phyloP scores from a whole-genome alignment of 2,797 vertebrate species.

The Zalophus californianus region DNA sequence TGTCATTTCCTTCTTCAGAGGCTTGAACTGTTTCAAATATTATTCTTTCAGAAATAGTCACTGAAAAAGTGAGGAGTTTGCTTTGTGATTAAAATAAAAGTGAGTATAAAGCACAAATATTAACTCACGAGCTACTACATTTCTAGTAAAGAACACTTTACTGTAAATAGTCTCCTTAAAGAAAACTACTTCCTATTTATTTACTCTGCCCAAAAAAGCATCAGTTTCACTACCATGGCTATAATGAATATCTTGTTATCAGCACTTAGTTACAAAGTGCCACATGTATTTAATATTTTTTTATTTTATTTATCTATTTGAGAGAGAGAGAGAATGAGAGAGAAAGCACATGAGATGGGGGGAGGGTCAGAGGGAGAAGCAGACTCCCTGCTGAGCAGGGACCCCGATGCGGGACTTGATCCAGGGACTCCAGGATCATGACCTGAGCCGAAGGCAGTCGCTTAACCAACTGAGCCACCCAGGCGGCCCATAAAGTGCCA shows the following conservation, averaged over 20 bases:
- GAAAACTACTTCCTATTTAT: background rate
- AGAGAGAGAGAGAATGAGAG: no score
- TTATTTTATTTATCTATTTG: background rate
- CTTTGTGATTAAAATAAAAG: slow-evolving; percentile 21
- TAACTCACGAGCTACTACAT: background rate
- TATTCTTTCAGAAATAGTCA: slow-evolving; percentile 25
- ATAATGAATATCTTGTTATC: no score
- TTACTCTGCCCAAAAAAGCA: background rate
- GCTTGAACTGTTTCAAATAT: background rate
- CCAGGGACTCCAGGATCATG: no score
- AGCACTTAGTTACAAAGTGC: background rate
- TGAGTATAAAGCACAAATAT: background rate
- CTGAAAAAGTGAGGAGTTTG: background rate
- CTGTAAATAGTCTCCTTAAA: background rate
- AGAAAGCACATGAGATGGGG: no score
- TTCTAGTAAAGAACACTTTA: slow-evolving; percentile 28
- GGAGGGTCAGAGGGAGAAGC: no score
- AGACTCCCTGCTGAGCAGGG: no score
- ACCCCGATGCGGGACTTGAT: no score
- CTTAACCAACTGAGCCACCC: no score
- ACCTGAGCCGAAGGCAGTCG: no score
- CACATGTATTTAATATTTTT: background rate
- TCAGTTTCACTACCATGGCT: background rate
- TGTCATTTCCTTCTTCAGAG: background rate
- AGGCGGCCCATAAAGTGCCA: background rate